phyloP scores from a whole-genome alignment of 1,140 invertebrate species.

The Coelopa frigida region DNA sequence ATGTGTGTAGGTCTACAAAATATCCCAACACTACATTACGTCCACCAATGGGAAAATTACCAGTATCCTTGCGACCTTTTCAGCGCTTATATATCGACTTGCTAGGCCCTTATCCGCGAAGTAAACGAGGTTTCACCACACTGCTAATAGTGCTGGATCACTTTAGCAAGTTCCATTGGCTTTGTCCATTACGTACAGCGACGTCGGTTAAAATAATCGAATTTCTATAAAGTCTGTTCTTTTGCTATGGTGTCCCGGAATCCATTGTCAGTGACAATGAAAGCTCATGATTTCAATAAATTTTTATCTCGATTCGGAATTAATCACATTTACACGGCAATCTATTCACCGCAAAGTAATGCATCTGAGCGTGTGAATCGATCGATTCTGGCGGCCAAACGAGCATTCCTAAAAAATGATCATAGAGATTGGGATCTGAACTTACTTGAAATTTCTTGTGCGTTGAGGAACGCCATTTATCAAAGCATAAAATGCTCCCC shows the following conservation, averaged over 20 bases:
- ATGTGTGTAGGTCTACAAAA: slow-evolving; percentile 7
- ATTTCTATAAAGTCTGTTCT: slow-evolving; percentile 4
- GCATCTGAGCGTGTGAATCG: slow-evolving; percentile 9
- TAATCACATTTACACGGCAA: slow-evolving; percentile 2
- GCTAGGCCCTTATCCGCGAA: slow-evolving; percentile 9
- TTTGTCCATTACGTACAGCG: slow-evolving; percentile 1
- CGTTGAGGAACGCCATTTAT: neutral
- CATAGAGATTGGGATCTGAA: slow-evolving; percentile 2
- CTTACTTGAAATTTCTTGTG: neutral
- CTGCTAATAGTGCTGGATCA: slow-evolving; percentile 8
- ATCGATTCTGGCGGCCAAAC: neutral
- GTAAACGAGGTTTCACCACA: neutral
- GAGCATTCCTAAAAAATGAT: slow-evolving; percentile 1
- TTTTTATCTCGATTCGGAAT: neutral
- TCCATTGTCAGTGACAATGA: neutral
- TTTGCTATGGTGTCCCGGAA: slow-evolving; percentile 7
- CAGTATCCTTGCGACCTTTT: slow-evolving; percentile 1
- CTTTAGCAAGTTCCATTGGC: neutral
- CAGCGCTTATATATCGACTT: slow-evolving; percentile 8
- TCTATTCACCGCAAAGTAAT: slow-evolving; percentile 7
- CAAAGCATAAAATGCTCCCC: neutral
- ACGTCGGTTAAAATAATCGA: neutral
- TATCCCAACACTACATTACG: slow-evolving; percentile 1
- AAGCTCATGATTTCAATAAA: neutral
- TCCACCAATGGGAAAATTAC: slow-evolving; percentile 6